phyloP scores from a whole-genome alignment of 2,113 vertebrate genomes.

The Semnornis frantzii region DNA sequence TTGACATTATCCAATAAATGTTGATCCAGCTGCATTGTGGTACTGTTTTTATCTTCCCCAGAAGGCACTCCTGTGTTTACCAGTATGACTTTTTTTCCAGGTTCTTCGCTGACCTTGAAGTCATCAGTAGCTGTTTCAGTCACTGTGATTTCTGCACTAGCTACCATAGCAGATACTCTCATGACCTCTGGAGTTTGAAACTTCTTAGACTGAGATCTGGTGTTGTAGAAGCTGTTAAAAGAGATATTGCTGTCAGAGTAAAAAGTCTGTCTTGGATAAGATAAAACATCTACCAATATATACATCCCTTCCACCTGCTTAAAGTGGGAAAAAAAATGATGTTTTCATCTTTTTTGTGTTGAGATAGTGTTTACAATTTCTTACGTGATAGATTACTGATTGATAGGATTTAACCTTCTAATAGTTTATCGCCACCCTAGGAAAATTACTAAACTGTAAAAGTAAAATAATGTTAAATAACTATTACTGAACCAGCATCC shows the following conservation, averaged over 20 bases:
- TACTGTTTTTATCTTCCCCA: conserved; percentile 54
- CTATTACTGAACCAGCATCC: conserved; percentile 13
- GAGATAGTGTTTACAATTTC: conserved; percentile 65
- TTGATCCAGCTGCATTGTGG: conserved; percentile 77
- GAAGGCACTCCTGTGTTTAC: conserved; percentile 50
- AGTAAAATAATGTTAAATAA: conserved; percentile 34
- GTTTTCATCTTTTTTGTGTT: conserved; percentile 63
- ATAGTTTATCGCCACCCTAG: conserved; percentile 34
- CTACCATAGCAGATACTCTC: conserved; percentile 70
- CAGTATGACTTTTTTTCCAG: conserved; percentile 63
- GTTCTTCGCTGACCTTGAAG: conserved; percentile 71
- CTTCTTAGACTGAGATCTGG: conserved; percentile 87
- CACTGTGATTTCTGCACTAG: conserved; percentile 52
- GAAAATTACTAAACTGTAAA: conserved; percentile 40
- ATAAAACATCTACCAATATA: conserved; percentile 65
- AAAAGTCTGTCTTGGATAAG: conserved; percentile 63
- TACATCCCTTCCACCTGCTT: conserved; percentile 53
- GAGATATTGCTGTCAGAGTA: conserved; percentile 70
- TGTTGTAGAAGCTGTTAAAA: conserved; percentile 77
- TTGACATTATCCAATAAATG: conserved; percentile 77
- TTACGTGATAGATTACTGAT: conserved; percentile 58
- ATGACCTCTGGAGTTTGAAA: conserved; percentile 82
- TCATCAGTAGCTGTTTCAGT: conserved; percentile 49
- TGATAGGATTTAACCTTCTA: conserved; percentile 47
- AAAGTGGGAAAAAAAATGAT: conserved; percentile 53